Evolutionary conservation across 2,113 vertebrate species (phyloP), one percentile per base, ranked within the genome.

Genomic region (Xiphorhynchus elegans): DNA sequence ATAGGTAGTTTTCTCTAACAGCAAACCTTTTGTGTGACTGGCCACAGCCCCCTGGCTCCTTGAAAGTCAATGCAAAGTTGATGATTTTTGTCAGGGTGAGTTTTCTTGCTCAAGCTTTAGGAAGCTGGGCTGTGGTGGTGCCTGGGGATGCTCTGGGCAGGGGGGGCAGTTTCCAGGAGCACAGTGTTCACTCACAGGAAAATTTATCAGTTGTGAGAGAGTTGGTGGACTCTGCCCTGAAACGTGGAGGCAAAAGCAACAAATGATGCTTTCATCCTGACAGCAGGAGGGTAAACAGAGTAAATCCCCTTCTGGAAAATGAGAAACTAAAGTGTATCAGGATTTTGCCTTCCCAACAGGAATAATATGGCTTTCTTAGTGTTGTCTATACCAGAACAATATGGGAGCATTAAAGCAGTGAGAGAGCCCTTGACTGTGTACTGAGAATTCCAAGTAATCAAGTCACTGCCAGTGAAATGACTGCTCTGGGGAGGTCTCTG

Each of bases 151-250:
- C 46, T 55, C 62, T 2, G 1, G 13, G 59, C 59, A 33, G n/a
- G 16, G 64, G 64, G 7, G 60, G 58, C 52, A 17, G 9, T 20
- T 85, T 31, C 52, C 23, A 39, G 40, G 52, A 62, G 35, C 73
- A 13, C 23, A 16, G 35, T 8, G 10, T 7, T 84, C 20, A 5
- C n/a, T 33, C 19, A 10, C 10, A 14, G 33, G 46, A 49, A 10
- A 50, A 64, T 16, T 37, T 74, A 44, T 52, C 63, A 17, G n/a
- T 17, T 52, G 14, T n/a, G 77, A 52, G 11, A 79, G 29, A 46
- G 42, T 2, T 68, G 44, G 24, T 78, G 84, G 63, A 95, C 94
- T 94, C 93, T 94, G 95, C 66, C 78, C 91, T 50, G 66, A 87
- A 75, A 84, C 2, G 13, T 84, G 39, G 77, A 58, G 37, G 39